A percentile compares a stretch with the other conserved stretches of the same genome.
Conservation (phyloP, 2,113 vertebrate species). For the Rutilus rutilus region DNA sequence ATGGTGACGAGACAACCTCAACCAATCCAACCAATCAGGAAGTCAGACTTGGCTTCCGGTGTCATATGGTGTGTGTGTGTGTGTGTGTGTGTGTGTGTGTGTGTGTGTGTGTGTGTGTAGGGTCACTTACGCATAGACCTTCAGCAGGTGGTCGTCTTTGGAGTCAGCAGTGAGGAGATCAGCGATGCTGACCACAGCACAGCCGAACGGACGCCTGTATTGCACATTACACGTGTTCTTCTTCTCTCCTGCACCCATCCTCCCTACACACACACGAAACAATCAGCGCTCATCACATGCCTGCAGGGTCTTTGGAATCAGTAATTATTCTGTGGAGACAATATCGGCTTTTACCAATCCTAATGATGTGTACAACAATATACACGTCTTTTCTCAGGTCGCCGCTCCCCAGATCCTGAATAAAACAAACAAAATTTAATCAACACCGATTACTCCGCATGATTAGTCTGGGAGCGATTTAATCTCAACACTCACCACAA, state of each 20-base stretch:
- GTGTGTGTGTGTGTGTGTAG: too few relatives aligned
- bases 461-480: slow-evolving; percentile 33
- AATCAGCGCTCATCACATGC: slow-evolving; percentile 4
- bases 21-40: neutral
- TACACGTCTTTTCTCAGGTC: slow-evolving; percentile 97
- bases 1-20: neutral
- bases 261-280: slow-evolving; percentile 76
- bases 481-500: slow-evolving; percentile 86
- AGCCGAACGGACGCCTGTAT: slow-evolving; percentile 94
- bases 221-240: slow-evolving; percentile 91
- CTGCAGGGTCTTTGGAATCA: neutral
- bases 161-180: slow-evolving; percentile 93
- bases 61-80: too few relatives aligned
- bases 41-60: too few relatives aligned
- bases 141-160: slow-evolving; percentile 95
- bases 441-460: slow-evolving; percentile 16
- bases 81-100: too few relatives aligned
- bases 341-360: slow-evolving; percentile 83
- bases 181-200: slow-evolving; percentile 94
- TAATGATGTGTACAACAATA: slow-evolving; percentile 93
- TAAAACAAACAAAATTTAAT: slow-evolving; percentile 38
- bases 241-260: slow-evolving; percentile 97
- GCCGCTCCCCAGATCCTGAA: slow-evolving; percentile 94
- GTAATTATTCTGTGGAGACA: slow-evolving; percentile 13
- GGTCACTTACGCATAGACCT: slow-evolving; percentile 94